phyloP scores from a whole-genome alignment of 2,113 vertebrate species.

The Choloepus hoffmanni region DNA sequence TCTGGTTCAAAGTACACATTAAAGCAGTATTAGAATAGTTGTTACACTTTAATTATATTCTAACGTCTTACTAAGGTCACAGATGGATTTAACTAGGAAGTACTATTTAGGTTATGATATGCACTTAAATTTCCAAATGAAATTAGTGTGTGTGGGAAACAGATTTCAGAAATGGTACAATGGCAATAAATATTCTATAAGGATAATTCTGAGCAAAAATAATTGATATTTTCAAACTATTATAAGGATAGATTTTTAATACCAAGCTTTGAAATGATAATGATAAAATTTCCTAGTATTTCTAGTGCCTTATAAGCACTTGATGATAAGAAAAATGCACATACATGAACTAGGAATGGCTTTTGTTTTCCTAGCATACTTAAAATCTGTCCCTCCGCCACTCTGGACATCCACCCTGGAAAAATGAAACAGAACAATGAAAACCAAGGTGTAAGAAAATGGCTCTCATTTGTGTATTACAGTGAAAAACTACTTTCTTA shows the following conservation, averaged over 20 bases:
- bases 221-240: conserved; percentile 4
- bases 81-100: neutral
- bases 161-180: neutral
- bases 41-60: conserved; percentile 28
- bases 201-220: neutral
- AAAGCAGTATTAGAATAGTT: neutral
- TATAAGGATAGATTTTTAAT: conserved; percentile 11
- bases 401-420: neutral
- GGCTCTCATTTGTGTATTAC: neutral
- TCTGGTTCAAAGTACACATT: conserved; percentile 4
- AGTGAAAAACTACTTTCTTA: neutral
- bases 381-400: neutral
- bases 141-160: conserved; percentile 7
- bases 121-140: conserved; percentile 38
- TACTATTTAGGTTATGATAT: neutral
- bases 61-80: neutral
- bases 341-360: neutral
- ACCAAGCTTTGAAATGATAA: conserved; percentile 23
- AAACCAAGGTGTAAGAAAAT: neutral
- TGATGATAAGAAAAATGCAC: neutral
- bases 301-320: neutral
- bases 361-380: neutral
- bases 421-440: neutral
- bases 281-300: neutral
- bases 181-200: neutral